Base-by-base conservation (phyloP, 1,140 invertebrate species). In the Drosophila bocki region DNA sequence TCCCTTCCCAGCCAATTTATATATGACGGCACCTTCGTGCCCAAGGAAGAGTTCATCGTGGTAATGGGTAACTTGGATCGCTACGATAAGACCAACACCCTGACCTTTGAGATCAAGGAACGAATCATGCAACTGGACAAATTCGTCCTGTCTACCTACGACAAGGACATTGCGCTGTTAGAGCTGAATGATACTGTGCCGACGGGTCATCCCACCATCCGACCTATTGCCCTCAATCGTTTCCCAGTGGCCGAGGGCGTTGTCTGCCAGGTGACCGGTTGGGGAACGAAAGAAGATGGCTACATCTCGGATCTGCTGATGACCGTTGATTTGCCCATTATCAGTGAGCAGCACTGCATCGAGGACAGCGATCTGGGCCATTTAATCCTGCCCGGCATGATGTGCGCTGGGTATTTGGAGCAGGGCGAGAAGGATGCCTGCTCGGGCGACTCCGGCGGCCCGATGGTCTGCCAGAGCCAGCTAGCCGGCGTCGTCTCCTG, bases 401-500 rank as follows among this genome's bases (percentile, higher is more conserved):
- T 93, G 7, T 93, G 92, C 76, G 92, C 92, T 13, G 91, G 88
- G 0, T 91, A 91, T 44, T 13, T 82, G 56, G 70, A 81, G 41
- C n/a, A 74, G 57, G 91, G 91, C 5, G 76, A 86, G 50, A 60
- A 60, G 3, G 92, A 93, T 59, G 80, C 92, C 32, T 92, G 91
- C 50, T 22, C 19, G 0, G 91, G 94, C 75, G 95, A 95, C 79
- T 95, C 95, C 33, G 95, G 95, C 3, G 95, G 95, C 3, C 95
- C 95, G 3, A 80, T 96, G 59, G 90, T 94, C 12, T 93, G 93
- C 71, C 76, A 93, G 39, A 93, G 92, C 7, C 81, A 93, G 44
- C 93, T 96, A 59, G 94, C 94, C 29, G 96, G 96, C 12, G 91
- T 96, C 15, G 95, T 95, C 0, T 96, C 96, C 29, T 97, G 95